Evolutionary conservation across 2,888 invertebrate species (phyloP).

Genomic region (Parochlus steinenii): DNA sequence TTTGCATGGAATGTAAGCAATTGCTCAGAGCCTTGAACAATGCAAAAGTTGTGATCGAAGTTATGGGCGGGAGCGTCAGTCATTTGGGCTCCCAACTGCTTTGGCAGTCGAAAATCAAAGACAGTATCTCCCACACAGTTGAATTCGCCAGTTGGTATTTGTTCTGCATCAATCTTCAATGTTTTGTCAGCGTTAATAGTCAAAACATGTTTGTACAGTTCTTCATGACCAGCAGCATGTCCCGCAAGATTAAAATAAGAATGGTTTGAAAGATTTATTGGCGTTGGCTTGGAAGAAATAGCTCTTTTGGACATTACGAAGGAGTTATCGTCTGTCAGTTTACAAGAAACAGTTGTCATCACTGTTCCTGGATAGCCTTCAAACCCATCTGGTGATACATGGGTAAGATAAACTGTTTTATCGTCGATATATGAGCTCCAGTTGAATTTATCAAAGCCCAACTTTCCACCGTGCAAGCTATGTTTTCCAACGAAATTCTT

Average conservation of each 20-base stretch:
- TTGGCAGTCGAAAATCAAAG: conserved; percentile 56
- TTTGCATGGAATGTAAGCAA: conserved; percentile 43
- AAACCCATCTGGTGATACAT: conserved; percentile 59
- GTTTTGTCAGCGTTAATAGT: conserved; percentile 61
- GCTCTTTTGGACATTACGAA: conserved; percentile 61
- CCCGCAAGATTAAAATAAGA: conserved; percentile 86
- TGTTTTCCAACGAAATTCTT: conserved; percentile 34
- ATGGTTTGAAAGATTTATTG: conserved; percentile 75
- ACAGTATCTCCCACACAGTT: conserved; percentile 48
- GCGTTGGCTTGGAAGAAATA: conserved; percentile 58
- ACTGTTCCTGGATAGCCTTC: conserved; percentile 84
- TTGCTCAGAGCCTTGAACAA: conserved; percentile 41
- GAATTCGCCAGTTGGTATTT: conserved; percentile 56
- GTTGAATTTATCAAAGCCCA: conserved; percentile 37
- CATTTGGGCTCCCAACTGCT: conserved; percentile 46
- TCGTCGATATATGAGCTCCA: conserved; percentile 21
- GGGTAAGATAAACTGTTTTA: conserved; percentile 45
- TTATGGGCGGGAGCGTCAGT: conserved; percentile 50
- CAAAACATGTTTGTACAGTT: conserved; percentile 50
- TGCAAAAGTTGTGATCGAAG: conserved; percentile 69
- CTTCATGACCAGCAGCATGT: conserved; percentile 46
- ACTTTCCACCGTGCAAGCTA: conserved; percentile 40
- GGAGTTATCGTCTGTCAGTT: conserved; percentile 54
- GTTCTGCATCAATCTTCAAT: conserved; percentile 49
- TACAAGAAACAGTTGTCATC: conserved; percentile 49